phyloP scores from a whole-genome alignment of 2,113 vertebrate species.

The Coptodon bakossiorum region DNA sequence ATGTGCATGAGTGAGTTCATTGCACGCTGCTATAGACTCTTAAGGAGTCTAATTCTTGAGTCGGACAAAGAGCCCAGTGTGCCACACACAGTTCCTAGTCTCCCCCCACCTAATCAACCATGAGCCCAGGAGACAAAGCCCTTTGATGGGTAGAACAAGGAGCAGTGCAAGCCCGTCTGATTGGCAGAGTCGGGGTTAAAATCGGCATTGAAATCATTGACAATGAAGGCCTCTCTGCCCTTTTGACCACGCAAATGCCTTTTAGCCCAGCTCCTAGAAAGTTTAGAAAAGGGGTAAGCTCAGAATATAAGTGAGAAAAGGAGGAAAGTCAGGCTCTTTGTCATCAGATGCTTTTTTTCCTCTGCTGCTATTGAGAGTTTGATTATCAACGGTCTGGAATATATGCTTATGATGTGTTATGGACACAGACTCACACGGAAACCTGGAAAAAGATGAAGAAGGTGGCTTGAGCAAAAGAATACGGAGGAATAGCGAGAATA shows the following conservation, averaged over 20 bases:
- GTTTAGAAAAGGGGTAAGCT: constrained; percentile 5
- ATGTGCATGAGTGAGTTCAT: constrained; percentile 26
- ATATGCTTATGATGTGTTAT: constrained; percentile 45
- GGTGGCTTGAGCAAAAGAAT: background rate
- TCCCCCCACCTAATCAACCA: constrained; percentile 62
- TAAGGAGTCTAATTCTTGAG: constrained; percentile 46
- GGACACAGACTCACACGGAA: background rate
- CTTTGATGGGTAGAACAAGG: constrained; percentile 32
- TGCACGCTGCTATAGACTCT: constrained; percentile 53
- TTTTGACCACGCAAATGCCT: constrained; percentile 40
- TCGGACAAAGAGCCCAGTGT: constrained; percentile 62
- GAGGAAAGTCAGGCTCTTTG: constrained; percentile 18
- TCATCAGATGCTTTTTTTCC: background rate
- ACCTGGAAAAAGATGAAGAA: background rate
- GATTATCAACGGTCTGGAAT: constrained; percentile 52
- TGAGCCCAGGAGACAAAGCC: constrained; percentile 59
- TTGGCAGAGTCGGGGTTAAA: constrained; percentile 44
- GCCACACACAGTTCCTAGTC: constrained; percentile 39
- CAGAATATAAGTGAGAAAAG: background rate
- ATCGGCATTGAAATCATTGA: constrained; percentile 46
- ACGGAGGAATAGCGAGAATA: background rate
- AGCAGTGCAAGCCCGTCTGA: constrained; percentile 33
- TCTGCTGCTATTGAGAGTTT: background rate
- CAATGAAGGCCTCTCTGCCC: constrained; percentile 26
- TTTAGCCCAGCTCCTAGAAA: constrained; percentile 10